Base-by-base conservation (phyloP, 2,113 vertebrate genomes). In the Nesogale talazaci region DNA sequence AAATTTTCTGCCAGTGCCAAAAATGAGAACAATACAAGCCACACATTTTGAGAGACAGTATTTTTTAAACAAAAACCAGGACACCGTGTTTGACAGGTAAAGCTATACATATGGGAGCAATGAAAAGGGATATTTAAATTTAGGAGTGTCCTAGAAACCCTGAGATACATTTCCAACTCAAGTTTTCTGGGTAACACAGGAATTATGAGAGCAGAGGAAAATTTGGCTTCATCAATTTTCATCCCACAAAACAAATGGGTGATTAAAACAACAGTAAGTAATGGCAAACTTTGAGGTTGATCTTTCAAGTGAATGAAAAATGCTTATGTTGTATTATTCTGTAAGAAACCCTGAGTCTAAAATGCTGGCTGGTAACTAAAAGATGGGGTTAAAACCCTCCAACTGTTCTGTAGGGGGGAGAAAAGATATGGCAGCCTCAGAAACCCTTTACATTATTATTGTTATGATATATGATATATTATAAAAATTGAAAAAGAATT, bases 111-210 rank as follows among this genome's bases (percentile, higher is more conserved):
- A 7, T 88, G 74, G 79, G 76, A 96, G 86, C 56, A 91, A 84
- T 78, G 61, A 95, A 84, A 88, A 3, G 52, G 59, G 82, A 16
- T 72, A 87, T 94, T 89, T 89, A 94, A 90, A 86, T 90, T 92
- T 70, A 93, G 59, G 52, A 63, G 40, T 77, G 76, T 61, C 79
- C 94, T 89, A 93, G 78, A 88, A 96, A 94, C 91, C 79, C 40
- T 67, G 70, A 89, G 38, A 78, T 46, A 84, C 56, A 34, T 22
- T 12, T 87, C 63, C 88, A 29, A 63, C 75, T 38, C 46, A 75
- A 85, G 34, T 20, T 88, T 22, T 16, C 6, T 72, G 14, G 46
- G 46, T 9, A 61, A 16, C 46, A 75, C 3, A 19, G n/a, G 65
- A 91, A 86, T 89, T 65, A 17, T 61, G 31, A 93, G n/a, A 91